These are phyloP conservation scores for Diadumene lineata DNA, from an alignment of 92 coral and sea anemone genomes.

Conservation along the genomic window DNA sequence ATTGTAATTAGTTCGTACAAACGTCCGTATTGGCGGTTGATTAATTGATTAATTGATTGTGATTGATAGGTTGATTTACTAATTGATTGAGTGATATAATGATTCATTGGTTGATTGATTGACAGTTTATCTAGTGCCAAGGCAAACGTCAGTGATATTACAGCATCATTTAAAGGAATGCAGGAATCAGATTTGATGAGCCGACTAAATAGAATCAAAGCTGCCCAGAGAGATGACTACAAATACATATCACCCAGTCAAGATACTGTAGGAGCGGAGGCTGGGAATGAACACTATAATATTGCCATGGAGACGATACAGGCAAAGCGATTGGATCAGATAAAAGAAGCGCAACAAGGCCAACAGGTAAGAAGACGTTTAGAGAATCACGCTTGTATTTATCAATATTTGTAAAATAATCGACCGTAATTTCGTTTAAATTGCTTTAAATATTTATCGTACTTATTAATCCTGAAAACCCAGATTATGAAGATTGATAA, in stretches of 20 bases:
- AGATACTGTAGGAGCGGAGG: slow-evolving; percentile 5
- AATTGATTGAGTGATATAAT: not conserved
- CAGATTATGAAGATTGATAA: no score
- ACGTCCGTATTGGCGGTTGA: not conserved
- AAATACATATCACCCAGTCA: slow-evolving; percentile 21
- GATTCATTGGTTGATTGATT: not conserved
- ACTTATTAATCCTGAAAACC: no score
- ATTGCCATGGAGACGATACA: slow-evolving; percentile 31
- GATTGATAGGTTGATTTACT: not conserved
- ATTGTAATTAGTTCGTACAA: not conserved
- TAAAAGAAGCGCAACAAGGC: slow-evolving; percentile 51
- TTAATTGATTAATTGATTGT: not conserved
- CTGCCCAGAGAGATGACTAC: slow-evolving; percentile 38
- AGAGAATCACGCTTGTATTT: no score
- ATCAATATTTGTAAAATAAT: no score
- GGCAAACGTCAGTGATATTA: no score
- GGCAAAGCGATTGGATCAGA: slow-evolving; percentile 48
- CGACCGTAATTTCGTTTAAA: no score
- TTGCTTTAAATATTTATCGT: no score
- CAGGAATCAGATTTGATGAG: slow-evolving; percentile 58
- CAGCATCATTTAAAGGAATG: slow-evolving; percentile 15
- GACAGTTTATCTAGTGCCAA: no score
- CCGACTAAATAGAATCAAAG: slow-evolving; percentile 58
- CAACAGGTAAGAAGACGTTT: slow-evolving; percentile 57
- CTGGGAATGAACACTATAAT: slow-evolving; percentile 7